Evolutionary conservation across 2,888 invertebrate species (phyloP), one percentile per base, ranked within the genome.

Genomic region (Phyllotreta striolata): DNA sequence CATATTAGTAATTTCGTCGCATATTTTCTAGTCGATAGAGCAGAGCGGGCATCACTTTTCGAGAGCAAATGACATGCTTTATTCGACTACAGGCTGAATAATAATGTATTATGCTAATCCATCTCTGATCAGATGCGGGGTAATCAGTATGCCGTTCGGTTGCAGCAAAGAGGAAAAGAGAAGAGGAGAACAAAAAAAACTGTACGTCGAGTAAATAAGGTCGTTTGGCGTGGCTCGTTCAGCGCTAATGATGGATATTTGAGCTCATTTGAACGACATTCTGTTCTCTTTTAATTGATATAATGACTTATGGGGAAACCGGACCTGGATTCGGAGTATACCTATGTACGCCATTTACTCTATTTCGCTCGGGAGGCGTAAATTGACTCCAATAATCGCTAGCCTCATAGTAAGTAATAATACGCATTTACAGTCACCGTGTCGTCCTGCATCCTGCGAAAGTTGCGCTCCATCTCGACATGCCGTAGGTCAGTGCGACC

Each of bases 191-290:
- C n/a, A 41, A 34, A 39, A 41, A 59, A 41, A 14, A 51, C 44
- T 35, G n/a, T n/a, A 10, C 39, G 34, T 40, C 41, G 52, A 67
- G 66, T 64, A 69, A 72, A 72, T 70, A 70, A 69, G 72, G 72
- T 70, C 69, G 68, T 60, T 63, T 62, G 63, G 59, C 63, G 65
- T 67, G 58, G 64, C 57, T 64, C 44, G 41, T 47, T 54, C 58
- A 51, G 72, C 68, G 70, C 71, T 74, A 74, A 75, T 75, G 74
- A 75, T 72, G 71, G 74, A 74, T 72, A 72, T 73, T 73, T 66
- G 62, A 71, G 67, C 67, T 75, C 71, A 74, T 75, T 73, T 72
- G 67, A 73, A 66, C 73, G 70, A 74, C 75, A 74, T 74, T 75
- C 74, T 70, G 63, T 49, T 58, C 40, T 47, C 66, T 69, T 68